These are phyloP conservation scores for Pollenia amentaria DNA, from an alignment of 2,888 invertebrate genomes.

Conservation along the genomic window DNA sequence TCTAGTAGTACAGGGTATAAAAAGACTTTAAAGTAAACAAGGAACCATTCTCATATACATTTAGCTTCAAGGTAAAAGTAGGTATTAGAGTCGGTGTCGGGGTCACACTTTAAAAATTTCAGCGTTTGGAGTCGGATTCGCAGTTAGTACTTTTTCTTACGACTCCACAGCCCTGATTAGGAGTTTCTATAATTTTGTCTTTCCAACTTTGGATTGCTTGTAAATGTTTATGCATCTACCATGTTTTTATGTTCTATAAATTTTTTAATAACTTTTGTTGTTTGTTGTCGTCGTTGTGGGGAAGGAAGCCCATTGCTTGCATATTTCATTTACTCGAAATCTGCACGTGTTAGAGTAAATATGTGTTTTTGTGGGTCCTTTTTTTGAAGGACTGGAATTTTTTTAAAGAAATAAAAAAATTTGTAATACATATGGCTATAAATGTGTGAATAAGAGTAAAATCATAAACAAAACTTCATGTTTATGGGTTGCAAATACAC, in stretches of 20 bases:
- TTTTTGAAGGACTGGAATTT: background rate
- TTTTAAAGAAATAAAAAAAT: background rate
- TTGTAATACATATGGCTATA: background rate
- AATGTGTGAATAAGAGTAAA: conserved; percentile 13
- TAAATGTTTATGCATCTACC: background rate
- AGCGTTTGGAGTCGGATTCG: no score
- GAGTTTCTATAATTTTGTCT: no score
- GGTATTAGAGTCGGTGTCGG: no score
- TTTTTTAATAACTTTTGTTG: conserved; percentile 20
- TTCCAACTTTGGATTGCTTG: no score
- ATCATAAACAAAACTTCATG: conserved; percentile 1
- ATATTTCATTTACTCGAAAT: conserved; percentile 44
- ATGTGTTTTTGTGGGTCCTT: conserved; percentile 6
- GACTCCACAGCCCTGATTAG: no score
- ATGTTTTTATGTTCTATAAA: conserved; percentile 9
- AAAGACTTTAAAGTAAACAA: no score
- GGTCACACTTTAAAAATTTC: no score
- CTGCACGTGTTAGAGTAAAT: conserved; percentile 39
- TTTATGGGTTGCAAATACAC: background rate
- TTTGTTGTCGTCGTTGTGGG: background rate
- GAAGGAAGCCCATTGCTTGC: conserved; percentile 12
- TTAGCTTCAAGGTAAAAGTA: no score
- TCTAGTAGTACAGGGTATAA: no score
- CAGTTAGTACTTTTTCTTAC: no score
- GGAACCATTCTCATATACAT: no score